These are phyloP conservation scores for Aegotheles bennettii DNA, from an alignment of 2,113 vertebrate species.

Conservation along the genomic window DNA sequence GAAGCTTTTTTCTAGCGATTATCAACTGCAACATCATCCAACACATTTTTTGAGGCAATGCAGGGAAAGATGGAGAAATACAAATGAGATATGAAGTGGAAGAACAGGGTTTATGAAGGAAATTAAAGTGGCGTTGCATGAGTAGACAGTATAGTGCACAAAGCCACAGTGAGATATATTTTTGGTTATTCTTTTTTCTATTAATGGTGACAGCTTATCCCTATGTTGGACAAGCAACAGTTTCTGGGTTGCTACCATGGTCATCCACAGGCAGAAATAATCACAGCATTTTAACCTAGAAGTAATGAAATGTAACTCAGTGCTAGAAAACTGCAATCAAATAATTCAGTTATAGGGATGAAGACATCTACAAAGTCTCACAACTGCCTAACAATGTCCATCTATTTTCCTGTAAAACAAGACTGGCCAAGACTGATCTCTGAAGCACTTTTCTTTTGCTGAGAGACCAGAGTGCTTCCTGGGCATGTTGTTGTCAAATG, in stretches of 20 bases:
- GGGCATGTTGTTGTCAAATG: fast-evolving
- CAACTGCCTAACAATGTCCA: not conserved
- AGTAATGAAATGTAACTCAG: not conserved
- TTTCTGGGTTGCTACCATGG: not conserved
- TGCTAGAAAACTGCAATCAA: not conserved
- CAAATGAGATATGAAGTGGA: not conserved
- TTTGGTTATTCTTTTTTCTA: not conserved
- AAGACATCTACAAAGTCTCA: not conserved
- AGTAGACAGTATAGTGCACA: not conserved
- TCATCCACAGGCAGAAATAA: not conserved
- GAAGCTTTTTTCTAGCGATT: not conserved
- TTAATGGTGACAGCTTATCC: not conserved
- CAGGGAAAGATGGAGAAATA: not conserved
- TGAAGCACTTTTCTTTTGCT: not conserved
- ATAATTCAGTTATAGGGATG: not conserved
- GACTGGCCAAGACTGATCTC: not conserved
- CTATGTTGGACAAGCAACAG: not conserved
- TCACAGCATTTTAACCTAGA: fast-evolving
- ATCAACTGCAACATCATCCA: not conserved
- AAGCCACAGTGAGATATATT: not conserved
- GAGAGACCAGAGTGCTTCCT: not conserved
- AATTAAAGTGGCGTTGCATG: not conserved
- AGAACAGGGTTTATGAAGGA: not conserved
- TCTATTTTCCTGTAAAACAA: not conserved
- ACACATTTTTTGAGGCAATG: not conserved